Evolutionary conservation across 1,140 invertebrate species (phyloP).

Genomic region (Solenopsis fugax): DNA sequence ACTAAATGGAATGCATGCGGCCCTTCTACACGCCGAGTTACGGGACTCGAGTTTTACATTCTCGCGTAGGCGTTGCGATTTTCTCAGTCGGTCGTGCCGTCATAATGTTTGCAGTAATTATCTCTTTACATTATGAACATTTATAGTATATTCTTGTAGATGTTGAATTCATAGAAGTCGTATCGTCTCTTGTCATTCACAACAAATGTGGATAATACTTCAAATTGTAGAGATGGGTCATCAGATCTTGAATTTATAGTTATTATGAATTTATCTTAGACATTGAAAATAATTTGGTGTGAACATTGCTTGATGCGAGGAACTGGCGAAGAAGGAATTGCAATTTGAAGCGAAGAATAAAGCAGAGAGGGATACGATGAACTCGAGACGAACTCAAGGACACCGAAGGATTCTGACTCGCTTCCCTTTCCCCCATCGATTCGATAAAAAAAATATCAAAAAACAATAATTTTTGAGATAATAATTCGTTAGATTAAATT

Average conservation of each 20-base stretch:
- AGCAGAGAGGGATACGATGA: conserved; percentile 20
- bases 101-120: conserved; percentile 13
- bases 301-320: conserved; percentile 23
- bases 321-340: conserved; percentile 32
- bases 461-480: conserved; percentile 2
- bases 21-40: not conserved
- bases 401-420: conserved; percentile 13
- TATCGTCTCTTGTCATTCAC: not conserved
- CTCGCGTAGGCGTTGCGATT: conserved; percentile 42
- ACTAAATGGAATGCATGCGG: conserved; percentile 12
- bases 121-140: not conserved
- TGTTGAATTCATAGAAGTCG: not conserved
- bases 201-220: not conserved
- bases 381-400: conserved; percentile 49
- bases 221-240: not conserved
- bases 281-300: conserved; percentile 17
- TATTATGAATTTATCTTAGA: not conserved
- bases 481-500: not conserved
- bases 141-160: not conserved
- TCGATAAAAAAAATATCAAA: conserved; percentile 22
- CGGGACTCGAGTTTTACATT: conserved; percentile 35
- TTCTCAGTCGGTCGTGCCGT: not conserved
- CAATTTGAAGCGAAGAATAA: conserved; percentile 27
- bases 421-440: not conserved
- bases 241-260: not conserved